Percentiles rank a stretch among this genome's conserved stretches.
These are phyloP conservation scores for Stichodactyla helianthus DNA, from an alignment of 64 coral and sea anemone genomes.

Conservation along the genomic window DNA sequence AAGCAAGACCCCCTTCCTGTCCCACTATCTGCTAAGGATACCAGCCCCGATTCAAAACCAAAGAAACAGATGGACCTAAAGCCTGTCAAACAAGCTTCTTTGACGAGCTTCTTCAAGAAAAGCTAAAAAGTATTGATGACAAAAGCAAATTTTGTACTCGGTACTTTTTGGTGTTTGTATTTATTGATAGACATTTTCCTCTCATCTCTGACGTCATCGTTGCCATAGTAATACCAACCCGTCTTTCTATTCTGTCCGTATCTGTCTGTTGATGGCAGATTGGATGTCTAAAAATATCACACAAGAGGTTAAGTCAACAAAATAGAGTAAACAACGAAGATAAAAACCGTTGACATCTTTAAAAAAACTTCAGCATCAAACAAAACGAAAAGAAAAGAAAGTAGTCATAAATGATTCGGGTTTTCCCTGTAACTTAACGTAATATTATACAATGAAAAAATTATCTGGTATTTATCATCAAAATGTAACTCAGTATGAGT, in stretches of 20 bases:
- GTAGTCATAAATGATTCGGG: background rate
- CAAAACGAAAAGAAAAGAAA: background rate
- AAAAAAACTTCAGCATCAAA: background rate
- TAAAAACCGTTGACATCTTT: no score
- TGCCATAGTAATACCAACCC: background rate
- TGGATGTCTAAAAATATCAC: background rate
- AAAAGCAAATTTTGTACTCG: background rate
- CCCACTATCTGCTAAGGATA: conserved; percentile 12
- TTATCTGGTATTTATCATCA: background rate
- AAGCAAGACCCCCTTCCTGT: conserved; percentile 7
- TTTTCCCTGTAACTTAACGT: background rate
- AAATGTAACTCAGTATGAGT: background rate
- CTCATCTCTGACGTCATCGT: background rate
- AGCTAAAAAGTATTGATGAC: background rate
- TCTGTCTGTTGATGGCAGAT: background rate
- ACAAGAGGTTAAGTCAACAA: background rate
- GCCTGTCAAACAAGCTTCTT: conserved; percentile 60
- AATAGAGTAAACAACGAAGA: background rate
- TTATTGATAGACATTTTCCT: background rate
- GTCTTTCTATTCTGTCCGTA: background rate
- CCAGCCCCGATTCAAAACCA: conserved; percentile 15
- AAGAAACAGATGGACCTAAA: conserved; percentile 44
- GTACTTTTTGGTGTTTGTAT: background rate
- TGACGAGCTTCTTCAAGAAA: conserved; percentile 72
- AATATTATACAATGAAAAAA: background rate